Conservation (phyloP, 2,113 vertebrate genomes). For the Psilopsiagon aymara region DNA sequence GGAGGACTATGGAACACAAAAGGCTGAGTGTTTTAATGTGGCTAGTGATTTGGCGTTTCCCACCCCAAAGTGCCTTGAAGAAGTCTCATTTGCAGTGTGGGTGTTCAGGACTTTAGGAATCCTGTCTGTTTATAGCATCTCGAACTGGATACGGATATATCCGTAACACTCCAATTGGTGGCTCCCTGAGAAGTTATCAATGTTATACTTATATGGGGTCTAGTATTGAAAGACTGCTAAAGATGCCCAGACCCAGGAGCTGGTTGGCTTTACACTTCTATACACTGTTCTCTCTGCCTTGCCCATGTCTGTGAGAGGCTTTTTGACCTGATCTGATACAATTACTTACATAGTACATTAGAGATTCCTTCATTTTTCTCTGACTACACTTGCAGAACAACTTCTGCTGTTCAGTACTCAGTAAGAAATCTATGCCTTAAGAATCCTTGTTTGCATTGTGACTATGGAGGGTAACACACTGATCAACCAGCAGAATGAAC, state of each 20-base stretch:
- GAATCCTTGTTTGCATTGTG: background rate
- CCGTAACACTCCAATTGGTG: background rate
- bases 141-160: background rate
- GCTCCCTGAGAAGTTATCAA: too few species aligned
- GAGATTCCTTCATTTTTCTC: background rate
- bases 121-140: background rate
- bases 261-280: background rate
- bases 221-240: background rate
- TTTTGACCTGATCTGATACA: fast-evolving
- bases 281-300: background rate
- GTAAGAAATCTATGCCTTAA: background rate
- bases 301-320: background rate
- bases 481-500: background rate
- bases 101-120: background rate
- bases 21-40: background rate
- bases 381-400: background rate
- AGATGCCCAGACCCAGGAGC: background rate
- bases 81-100: background rate
- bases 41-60: background rate
- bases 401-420: background rate
- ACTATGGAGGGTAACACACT: background rate
- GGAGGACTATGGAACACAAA: background rate
- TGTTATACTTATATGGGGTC: background rate
- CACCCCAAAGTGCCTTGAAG: background rate
- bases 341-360: background rate